Percentiles rank a stretch among this genome's conserved stretches.
These are phyloP conservation scores for Thymelicus sylvestris DNA, from an alignment of 2,888 invertebrate species.

Conservation along the genomic window DNA sequence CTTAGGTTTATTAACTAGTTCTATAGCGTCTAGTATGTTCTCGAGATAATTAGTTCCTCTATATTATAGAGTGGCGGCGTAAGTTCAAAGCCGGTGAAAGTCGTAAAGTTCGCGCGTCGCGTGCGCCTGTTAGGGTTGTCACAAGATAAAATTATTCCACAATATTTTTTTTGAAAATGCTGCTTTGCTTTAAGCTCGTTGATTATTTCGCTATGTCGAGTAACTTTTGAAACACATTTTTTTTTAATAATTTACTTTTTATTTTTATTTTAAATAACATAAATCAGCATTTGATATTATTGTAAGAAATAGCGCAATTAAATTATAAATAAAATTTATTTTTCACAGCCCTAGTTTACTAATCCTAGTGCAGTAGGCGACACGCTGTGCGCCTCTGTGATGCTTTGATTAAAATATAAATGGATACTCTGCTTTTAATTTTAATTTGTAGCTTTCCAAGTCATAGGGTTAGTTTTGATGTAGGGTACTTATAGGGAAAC, in stretches of 20 bases:
- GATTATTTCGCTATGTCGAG: too few species aligned
- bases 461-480: conserved; percentile 25
- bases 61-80: conserved; percentile 17
- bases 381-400: conserved; percentile 17
- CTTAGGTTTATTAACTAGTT: not conserved
- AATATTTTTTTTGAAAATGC: not conserved
- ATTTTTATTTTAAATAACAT: too few species aligned
- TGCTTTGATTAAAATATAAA: conserved; percentile 36
- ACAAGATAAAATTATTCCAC: not conserved
- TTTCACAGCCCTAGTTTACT: conserved; percentile 13
- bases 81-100: conserved; percentile 32
- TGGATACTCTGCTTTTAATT: conserved; percentile 30
- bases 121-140: conserved; percentile 21
- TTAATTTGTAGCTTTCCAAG: conserved; percentile 34
- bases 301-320: too few species aligned
- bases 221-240: too few species aligned
- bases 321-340: not conserved
- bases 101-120: conserved; percentile 20
- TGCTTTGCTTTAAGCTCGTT: too few species aligned
- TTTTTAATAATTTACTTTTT: too few species aligned
- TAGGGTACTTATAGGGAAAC: not conserved
- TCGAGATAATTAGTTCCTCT: conserved; percentile 20
- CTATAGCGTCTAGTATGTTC: conserved; percentile 5
- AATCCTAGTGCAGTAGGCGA: conserved; percentile 8
- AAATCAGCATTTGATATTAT: too few species aligned